Evolutionary conservation across 2,888 invertebrate species (phyloP), one percentile per base, ranked within the genome.

Genomic region (Dasysyrphus tricinctus): DNA sequence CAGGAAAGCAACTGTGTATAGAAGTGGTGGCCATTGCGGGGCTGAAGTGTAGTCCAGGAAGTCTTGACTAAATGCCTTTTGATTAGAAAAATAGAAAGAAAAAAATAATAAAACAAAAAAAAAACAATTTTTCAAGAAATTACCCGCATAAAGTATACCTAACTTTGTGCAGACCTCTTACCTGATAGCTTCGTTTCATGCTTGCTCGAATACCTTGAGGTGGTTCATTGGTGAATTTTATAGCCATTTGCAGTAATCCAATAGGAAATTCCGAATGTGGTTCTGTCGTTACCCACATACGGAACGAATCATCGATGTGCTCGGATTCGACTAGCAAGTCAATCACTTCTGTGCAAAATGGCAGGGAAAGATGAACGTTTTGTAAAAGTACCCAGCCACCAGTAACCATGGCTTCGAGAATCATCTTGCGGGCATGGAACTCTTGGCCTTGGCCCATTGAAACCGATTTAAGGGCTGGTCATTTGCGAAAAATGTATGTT

Each of bases 381-480:
- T 99, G 98, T 8, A 99, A 94, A 11, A 99, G 93, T 0, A 98
- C 97, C 98, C 98, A 99, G 14, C 97, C 97, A 0, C 99, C 98
- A 88, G 93, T 93, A 42, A 93, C 93, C 96, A 97, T 97, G 0
- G 96, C 96, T 88, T 97, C 95, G 54, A 95, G 94, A 89, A 98
- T 96, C 93, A 97, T 95, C 90, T 96, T 95, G 34, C 97, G 94
- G 0, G 98, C 98, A 84, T 97, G 97, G 82, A 94, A 94, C 90
- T 96, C 99, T 93, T 99, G 98, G 0, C 98, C 99, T 94, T 99
- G 99, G 3, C 99, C 99, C 98, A 99, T 98, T 7, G 98, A 99
- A 6, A 99, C 97, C 0, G 97, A 95, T 91, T 96, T 96, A 14
- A 97, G 91, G 79, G 94, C 97, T 97, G 8, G 3, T 11, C 29